Conservation (phyloP, 30 jellyfish, hydroid and myxozoan genomes). For the Aurelia sp. region DNA sequence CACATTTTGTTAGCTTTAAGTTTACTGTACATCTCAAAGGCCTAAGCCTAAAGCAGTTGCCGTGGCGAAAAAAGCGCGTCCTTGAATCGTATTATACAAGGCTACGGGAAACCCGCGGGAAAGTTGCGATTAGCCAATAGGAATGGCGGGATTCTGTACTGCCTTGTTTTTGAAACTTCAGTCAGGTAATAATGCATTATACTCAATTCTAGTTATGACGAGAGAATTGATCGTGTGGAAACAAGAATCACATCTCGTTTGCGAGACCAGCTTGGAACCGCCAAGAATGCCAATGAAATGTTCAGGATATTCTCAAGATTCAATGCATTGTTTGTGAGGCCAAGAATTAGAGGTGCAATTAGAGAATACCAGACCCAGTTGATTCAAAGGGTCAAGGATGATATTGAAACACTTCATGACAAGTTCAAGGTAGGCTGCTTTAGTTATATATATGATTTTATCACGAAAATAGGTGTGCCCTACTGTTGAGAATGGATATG, state of each 20-base stretch:
- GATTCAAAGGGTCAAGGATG: conserved; percentile 91
- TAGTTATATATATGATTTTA: no score
- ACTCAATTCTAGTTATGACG: conserved; percentile 68
- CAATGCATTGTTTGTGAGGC: conserved; percentile 90
- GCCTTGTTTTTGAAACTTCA: no score
- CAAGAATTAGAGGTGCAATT: conserved; percentile 93
- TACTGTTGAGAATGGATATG: no score
- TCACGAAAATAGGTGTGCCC: no score
- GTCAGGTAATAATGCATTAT: not conserved
- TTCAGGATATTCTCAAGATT: conserved; percentile 90
- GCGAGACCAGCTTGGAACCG: conserved; percentile 95
- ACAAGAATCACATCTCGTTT: conserved; percentile 89
- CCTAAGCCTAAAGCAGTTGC: no score
- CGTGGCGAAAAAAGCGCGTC: no score
- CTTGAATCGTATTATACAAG: no score
- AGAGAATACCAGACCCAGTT: conserved; percentile 91
- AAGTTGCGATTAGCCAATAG: no score
- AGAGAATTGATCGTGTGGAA: conserved; percentile 92
- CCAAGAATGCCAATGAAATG: conserved; percentile 97
- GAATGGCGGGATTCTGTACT: no score
- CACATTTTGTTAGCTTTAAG: no score
- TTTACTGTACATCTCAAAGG: no score
- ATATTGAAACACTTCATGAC: conserved; percentile 93
- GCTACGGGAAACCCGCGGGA: no score
- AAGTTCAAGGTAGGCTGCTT: conserved; percentile 69